Evolutionary conservation across 1,140 invertebrate genomes (phyloP).

Genomic region (Heliconius melpomene): DNA sequence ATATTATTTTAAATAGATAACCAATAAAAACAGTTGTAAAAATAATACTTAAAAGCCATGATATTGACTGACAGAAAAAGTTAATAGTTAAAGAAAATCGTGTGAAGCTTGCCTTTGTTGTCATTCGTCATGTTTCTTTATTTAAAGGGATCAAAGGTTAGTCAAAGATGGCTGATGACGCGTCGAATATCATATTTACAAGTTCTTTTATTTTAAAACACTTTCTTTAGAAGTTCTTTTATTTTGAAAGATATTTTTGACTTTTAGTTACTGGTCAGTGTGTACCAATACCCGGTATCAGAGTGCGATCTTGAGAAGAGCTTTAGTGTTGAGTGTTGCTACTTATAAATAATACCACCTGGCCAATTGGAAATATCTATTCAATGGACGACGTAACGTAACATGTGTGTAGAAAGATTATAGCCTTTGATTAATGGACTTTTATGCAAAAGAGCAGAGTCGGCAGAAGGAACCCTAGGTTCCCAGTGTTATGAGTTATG

Average conservation of each 20-base stretch:
- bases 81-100: neutral
- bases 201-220: neutral
- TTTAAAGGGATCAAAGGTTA: neutral
- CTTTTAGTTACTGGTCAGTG: neutral
- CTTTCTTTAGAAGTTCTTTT: neutral
- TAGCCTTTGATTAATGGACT: too few relatives aligned
- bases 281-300: neutral
- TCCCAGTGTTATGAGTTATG: too few relatives aligned
- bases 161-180: slow-evolving; percentile 1
- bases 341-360: neutral
- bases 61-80: neutral
- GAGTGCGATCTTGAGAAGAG: neutral
- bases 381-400: too few relatives aligned
- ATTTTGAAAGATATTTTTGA: neutral
- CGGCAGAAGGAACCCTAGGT: too few relatives aligned
- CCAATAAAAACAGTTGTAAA: neutral
- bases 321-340: neutral
- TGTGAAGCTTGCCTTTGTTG: neutral
- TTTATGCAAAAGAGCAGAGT: too few relatives aligned
- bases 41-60: neutral
- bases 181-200: neutral
- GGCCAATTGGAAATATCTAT: too few relatives aligned
- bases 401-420: too few relatives aligned
- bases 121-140: slow-evolving; percentile 1
- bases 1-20: too few relatives aligned